These are phyloP conservation scores for Tiliacea citrago DNA, from an alignment of 2,888 invertebrate species.

Conservation along the genomic window DNA sequence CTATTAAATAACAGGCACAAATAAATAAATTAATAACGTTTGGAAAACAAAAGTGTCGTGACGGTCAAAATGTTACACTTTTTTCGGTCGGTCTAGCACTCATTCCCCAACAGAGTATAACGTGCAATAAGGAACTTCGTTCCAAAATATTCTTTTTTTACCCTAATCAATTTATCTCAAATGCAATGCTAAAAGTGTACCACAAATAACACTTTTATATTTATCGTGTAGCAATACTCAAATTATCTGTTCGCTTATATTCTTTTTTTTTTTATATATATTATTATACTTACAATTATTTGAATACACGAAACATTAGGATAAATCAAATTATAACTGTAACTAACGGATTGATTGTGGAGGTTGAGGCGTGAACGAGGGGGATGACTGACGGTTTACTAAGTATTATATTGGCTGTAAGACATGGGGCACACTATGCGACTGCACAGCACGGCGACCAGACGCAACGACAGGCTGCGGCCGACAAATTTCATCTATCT, in stretches of 20 bases:
- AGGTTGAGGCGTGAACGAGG: conserved; percentile 35
- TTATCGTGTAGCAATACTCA: conserved; percentile 66
- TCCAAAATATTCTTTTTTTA: neutral
- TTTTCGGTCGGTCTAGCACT: no score
- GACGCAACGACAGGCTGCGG: no score
- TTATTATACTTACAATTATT: conserved; percentile 49
- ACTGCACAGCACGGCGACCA: no score
- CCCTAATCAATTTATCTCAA: neutral
- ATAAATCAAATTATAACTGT: conserved; percentile 60
- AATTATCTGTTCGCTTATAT: conserved; percentile 63
- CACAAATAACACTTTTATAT: conserved; percentile 21
- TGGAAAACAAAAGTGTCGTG: neutral
- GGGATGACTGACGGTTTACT: conserved; percentile 41
- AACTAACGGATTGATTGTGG: conserved; percentile 54
- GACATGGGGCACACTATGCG: no score
- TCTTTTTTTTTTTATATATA: conserved; percentile 44
- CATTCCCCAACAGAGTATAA: no score
- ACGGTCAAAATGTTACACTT: no score
- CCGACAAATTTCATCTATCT: no score
- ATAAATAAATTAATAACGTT: neutral
- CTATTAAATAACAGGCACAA: neutral
- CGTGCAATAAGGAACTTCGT: no score
- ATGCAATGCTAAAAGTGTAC: conserved; percentile 45
- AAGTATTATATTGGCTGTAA: neutral
- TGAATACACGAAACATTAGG: conserved; percentile 54